phyloP scores from a whole-genome alignment of 2,888 invertebrate genomes.

The Ormyrus rosae region DNA sequence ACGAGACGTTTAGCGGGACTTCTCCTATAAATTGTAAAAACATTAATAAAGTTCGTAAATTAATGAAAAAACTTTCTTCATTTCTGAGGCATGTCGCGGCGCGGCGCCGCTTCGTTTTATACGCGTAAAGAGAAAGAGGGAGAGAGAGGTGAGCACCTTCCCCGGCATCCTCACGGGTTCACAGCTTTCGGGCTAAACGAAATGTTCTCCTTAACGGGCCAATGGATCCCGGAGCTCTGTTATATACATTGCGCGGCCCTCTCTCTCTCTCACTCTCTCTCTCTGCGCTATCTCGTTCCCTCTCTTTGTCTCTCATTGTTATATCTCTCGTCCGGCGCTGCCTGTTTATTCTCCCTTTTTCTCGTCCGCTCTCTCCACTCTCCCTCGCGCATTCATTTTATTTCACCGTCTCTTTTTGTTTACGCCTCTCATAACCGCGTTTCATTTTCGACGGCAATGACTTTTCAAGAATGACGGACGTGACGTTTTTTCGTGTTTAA shows the following conservation, averaged over 20 bases:
- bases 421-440: conserved; percentile 26
- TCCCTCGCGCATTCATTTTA: neutral
- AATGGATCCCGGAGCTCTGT: conserved; percentile 7
- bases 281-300: neutral
- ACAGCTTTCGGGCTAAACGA: conserved; percentile 15
- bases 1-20: neutral
- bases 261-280: neutral
- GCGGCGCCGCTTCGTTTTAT: neutral
- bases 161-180: neutral
- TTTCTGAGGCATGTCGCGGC: neutral
- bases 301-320: too few species aligned
- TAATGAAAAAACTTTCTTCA: conserved; percentile 35
- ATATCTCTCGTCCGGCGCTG: neutral
- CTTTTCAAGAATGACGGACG: conserved; percentile 23
- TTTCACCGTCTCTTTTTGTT: conserved; percentile 23
- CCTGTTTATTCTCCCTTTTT: neutral
- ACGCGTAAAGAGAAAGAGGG: neutral
- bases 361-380: neutral
- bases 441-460: conserved; percentile 41
- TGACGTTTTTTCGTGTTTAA: conserved; percentile 37
- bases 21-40: conserved; percentile 19
- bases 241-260: neutral
- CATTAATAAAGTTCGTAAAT: conserved; percentile 35
- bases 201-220: conserved; percentile 31
- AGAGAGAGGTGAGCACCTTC: neutral